Conservation (phyloP, 2,113 vertebrate species). For the Agapornis roseicollis region DNA sequence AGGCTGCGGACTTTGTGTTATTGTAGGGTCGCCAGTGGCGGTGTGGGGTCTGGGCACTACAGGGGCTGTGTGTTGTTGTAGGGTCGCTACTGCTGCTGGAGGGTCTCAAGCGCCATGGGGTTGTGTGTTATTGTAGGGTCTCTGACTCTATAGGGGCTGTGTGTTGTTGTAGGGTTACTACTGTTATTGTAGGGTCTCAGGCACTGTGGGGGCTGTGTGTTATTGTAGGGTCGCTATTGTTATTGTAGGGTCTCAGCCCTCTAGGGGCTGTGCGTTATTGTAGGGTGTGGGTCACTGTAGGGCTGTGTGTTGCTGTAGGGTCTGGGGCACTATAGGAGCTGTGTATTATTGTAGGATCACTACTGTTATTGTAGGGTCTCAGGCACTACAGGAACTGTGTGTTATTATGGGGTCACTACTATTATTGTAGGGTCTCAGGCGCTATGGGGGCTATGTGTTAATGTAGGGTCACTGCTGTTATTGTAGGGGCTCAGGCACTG, state of each 20-base stretch:
- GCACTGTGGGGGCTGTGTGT: too few relatives aligned
- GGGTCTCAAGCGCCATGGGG: neutral
- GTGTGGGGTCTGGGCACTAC: too few relatives aligned
- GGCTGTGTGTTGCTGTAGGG: too few relatives aligned
- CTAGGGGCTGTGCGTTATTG: fast-evolving
- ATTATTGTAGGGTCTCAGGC: neutral
- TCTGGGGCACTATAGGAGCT: neutral
- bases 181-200: too few relatives aligned
- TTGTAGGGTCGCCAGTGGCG: too few relatives aligned
- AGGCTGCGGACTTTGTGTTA: too few relatives aligned
- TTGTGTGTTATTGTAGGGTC: neutral
- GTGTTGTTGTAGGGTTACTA: too few relatives aligned
- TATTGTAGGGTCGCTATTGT: neutral
- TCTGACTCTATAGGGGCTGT: too few relatives aligned
- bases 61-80: neutral
- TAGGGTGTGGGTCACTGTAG: neutral
- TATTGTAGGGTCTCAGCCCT: neutral
- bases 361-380: neutral
- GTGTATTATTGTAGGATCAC: neutral
- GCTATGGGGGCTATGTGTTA: neutral
- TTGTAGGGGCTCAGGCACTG: neutral
- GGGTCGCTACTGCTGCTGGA: neutral
- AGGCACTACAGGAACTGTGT: neutral
- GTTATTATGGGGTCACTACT: neutral
- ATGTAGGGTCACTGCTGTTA: neutral